Percentiles rank a stretch among this genome's conserved stretches.
Evolutionary conservation across 2,797 vertebrate genomes (phyloP).

Genomic region (Betta splendens): DNA sequence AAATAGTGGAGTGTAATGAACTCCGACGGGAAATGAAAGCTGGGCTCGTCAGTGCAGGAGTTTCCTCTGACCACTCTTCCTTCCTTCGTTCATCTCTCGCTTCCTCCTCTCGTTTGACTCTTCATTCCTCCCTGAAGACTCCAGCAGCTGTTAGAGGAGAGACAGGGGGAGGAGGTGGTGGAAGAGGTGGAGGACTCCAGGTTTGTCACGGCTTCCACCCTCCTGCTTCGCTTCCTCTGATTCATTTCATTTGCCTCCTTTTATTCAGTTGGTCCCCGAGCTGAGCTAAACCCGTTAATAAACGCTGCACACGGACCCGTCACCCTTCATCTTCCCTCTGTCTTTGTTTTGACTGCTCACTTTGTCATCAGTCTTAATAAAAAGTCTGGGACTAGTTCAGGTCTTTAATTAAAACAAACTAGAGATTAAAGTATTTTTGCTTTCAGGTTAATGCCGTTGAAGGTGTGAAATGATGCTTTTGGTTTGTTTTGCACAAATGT

Average conservation of each 20-base stretch:
- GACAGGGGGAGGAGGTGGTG: conserved; percentile 81
- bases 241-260: conserved; percentile 75
- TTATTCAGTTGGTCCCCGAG: conserved; percentile 78
- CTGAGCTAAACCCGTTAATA: conserved; percentile 47
- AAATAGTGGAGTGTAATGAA: too few relatives aligned
- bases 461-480: background rate
- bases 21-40: too few relatives aligned
- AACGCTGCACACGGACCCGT: conserved; percentile 16
- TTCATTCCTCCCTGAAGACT: conserved; percentile 92
- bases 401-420: too few relatives aligned
- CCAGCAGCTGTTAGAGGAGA: conserved; percentile 94
- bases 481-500: too few relatives aligned
- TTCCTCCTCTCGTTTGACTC: conserved; percentile 84
- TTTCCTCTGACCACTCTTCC: conserved; percentile 85
- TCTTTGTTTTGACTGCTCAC: background rate
- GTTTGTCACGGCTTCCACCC: conserved; percentile 84
- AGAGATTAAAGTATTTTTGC: background rate
- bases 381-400: background rate
- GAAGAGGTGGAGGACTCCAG: conserved; percentile 93
- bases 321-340: conserved; percentile 17
- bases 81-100: conserved; percentile 81
- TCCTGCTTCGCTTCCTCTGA: conserved; percentile 52
- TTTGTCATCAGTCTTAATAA: background rate
- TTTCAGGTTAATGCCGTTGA: background rate
- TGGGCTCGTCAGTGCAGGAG: conserved; percentile 28